Conservation (phyloP, 2,888 invertebrate species). For the Nephrotoma flavescens region DNA sequence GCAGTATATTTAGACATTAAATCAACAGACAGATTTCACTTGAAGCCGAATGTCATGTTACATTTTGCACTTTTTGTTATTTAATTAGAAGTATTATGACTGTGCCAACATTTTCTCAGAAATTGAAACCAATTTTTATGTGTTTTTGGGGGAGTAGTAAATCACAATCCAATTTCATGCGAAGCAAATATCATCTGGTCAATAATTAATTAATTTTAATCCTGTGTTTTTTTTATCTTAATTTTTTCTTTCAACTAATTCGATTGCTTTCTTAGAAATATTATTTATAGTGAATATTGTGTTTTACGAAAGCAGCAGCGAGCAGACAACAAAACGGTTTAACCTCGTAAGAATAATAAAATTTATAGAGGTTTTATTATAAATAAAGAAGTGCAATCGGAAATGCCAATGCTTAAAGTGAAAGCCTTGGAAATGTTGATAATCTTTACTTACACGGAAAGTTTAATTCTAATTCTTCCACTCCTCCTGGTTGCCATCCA, state of each 20-base stretch:
- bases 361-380: too few relatives aligned
- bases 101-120: background rate
- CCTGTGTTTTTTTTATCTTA: background rate
- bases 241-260: background rate
- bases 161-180: background rate
- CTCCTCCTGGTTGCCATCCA: too few relatives aligned
- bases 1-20: background rate
- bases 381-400: background rate
- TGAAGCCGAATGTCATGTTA: background rate
- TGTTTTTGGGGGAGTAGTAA: background rate
- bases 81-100: background rate
- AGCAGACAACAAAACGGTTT: too few relatives aligned
- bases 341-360: too few relatives aligned
- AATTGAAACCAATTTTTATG: background rate
- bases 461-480: too few relatives aligned
- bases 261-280: background rate
- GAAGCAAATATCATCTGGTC: background rate
- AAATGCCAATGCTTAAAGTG: background rate
- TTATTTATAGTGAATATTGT: too few relatives aligned
- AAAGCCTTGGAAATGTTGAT: background rate
- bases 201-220: background rate
- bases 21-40: background rate
- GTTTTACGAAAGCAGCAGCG: too few relatives aligned
- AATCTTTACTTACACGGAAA: too few relatives aligned
- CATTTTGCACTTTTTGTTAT: background rate